Evolutionary conservation across 2,888 invertebrate genomes (phyloP), one percentile per base, ranked within the genome.

Genomic region (Eupeodes latifasciatus): DNA sequence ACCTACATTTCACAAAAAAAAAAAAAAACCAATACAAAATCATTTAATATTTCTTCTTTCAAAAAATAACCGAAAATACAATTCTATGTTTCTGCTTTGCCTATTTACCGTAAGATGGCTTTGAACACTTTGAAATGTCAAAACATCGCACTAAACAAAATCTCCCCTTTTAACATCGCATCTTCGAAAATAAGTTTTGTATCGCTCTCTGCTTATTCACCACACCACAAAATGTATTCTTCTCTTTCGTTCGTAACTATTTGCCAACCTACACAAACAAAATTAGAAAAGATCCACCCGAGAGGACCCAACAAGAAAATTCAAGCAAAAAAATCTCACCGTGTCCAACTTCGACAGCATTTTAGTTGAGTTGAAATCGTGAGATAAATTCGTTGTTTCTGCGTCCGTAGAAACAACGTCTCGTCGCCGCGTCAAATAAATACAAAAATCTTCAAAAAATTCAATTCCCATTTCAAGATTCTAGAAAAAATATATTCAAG

Each of bases 341-440:
- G 62, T 74, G 27, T 59, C 57, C 71, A 80, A 69, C 12, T 16
- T 47, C 72, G 80, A 72, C 57, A 57, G 51, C 76, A 77, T 47
- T 72, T 87, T 66, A 87, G 87, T 87, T 84, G 87, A 87, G 84
- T 84, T 87, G 84, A 84, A 87, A 84, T 80, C 84, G 80, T 84
- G 87, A 84, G 74, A 67, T 84, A 87, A 87, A 84, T 87, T 87
- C 77, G 84, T 87, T 81, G 87, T 87, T 80, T 80, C 66, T 87
- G 84, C 79, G 84, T 84, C 87, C 84, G 80, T 61, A 59, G 53
- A 61, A 84, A 72, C 72, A 80, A 72, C 72, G 71, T 71, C 44
- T 59, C 80, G 61, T 84, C 84, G 84, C 80, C 87, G 87, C 84
- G 87, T 87, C 80, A 74, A 77, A 72, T 34, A 55, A 83, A 27